phyloP scores from a whole-genome alignment of 2,888 invertebrate species.

The Panopea generosa region DNA sequence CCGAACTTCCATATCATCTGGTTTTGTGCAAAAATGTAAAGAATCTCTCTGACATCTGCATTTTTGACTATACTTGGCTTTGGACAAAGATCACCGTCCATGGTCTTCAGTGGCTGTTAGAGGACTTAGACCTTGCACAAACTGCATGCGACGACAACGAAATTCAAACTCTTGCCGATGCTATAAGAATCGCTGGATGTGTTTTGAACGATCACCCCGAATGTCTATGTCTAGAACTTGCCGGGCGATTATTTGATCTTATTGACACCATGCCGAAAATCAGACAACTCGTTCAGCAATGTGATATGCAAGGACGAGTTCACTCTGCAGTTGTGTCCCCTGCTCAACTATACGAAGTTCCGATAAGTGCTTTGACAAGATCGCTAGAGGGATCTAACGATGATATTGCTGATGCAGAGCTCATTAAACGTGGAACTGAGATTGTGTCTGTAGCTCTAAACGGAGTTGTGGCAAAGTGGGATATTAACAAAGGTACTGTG shows the following conservation, averaged over 20 bases:
- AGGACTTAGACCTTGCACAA: slow-evolving; percentile 94
- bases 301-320: slow-evolving; percentile 35
- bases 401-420: slow-evolving; percentile 47
- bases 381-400: slow-evolving; percentile 48
- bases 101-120: slow-evolving; percentile 96
- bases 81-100: slow-evolving; percentile 97
- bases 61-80: slow-evolving; percentile 98
- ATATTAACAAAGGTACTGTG: slow-evolving; percentile 51
- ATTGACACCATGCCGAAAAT: slow-evolving; percentile 48
- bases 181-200: slow-evolving; percentile 86
- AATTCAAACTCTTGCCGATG: slow-evolving; percentile 90
- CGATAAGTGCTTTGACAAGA: slow-evolving; percentile 50
- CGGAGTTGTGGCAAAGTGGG: slow-evolving; percentile 49
- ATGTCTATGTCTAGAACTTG: slow-evolving; percentile 96
- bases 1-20: slow-evolving; percentile 80
- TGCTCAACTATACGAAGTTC: slow-evolving; percentile 54
- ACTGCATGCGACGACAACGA: slow-evolving; percentile 85
- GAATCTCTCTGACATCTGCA: slow-evolving; percentile 94
- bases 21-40: slow-evolving; percentile 87
- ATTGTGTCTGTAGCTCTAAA: slow-evolving; percentile 42
- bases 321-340: slow-evolving; percentile 53
- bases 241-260: slow-evolving; percentile 93
- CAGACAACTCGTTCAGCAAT: slow-evolving; percentile 42
- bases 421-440: slow-evolving; percentile 47
- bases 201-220: slow-evolving; percentile 95